Base-by-base conservation (phyloP, 1,140 invertebrate species). In the Halictus rubicundus region DNA sequence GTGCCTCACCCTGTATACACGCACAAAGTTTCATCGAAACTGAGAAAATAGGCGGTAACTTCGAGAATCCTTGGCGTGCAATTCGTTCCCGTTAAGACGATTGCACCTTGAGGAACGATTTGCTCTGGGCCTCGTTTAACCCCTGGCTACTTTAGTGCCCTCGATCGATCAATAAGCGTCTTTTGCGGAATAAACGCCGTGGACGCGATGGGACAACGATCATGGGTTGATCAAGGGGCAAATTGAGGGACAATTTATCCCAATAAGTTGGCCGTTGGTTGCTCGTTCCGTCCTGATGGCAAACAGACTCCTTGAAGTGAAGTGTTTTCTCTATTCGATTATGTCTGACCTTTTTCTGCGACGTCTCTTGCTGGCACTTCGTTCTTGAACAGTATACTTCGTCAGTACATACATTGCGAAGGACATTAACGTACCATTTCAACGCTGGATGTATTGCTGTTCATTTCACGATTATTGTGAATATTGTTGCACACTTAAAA, bases 81-180 rank as follows among this genome's bases (percentile, higher is more conserved):
- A 3, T 5, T 37, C 6, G 16, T 19, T 27, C 19, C 23, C 16
- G 42, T 63, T 27, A 3, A 12, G 52, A 23, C 19, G 21, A 46
- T 42, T 3, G n/a, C 9, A 63, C 59, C 46, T 71, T 39, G 46
- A 71, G 7, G 9, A n/a, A 0, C 49, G 10, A 52, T 39, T 54
- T 16, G 25, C 25, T 9, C 4, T 5, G 21, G 5, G n/a, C 54
- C 25, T 5, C 14, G 37, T 37, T 71, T 54, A 14, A 78, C 59
- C 68, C 19, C 23, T 4, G 37, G 37, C 3, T 9, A 12, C 39
- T 23, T 78, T 14, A 23, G 9, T 12, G 59, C 27, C 14, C 1
- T 0, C 76, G 60, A 78, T 78, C 68, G 76, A 78, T 78, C 76
- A 57, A 71, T 71, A 49, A 54, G 21, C 23, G 16, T n/a, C 42